Base-by-base conservation (phyloP, 2,113 vertebrate genomes). In the Cyprinodon tularosa region DNA sequence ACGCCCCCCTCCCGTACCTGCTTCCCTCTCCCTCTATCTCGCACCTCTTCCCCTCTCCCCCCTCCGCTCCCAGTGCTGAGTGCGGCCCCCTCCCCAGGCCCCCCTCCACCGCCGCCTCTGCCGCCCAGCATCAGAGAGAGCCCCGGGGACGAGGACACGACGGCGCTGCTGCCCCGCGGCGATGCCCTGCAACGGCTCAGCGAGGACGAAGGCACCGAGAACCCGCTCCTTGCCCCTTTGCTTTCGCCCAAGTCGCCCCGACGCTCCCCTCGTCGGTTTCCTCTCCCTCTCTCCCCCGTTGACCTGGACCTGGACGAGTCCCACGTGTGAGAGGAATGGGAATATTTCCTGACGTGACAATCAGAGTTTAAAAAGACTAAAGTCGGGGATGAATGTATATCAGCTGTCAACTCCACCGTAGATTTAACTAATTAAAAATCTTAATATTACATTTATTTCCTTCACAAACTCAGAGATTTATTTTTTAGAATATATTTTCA, bases 281-380 rank as follows among this genome's bases (percentile, higher is more conserved):
- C 89, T 2, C 89, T 94, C 0, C 91, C 92, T 0, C 67, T 94
- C 14, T 95, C 93, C 15, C 95, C 96, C 0, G 91, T 96, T 0
- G 96, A 98, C 88, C 89, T 96, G 4, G 96, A 96, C 72, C 92
- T 98, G 8, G 97, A 98, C 20, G 97, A 98, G 87, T 98, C 97
- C 66, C 97, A 97, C 0, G 97, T 98, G 81, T 98, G 93, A 95
- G 13, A 45, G 17, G 15, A n/a, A 2, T 2, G 12, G 42, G 17
- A 42, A n/a, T 17, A 20, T 42, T 40, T 62, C 15, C 4, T 48
- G 5, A 12, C 39, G 38, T 44, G 39, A 71, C 42, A 44, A 40
- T 71, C 40, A 47, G 37, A 48, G 11, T 37, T 2, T 47, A 2
- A 62, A 39, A 20, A 69, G 2, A 5, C 65, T 67, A 6, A 47